These are phyloP conservation scores for Griposia aprilina DNA, from an alignment of 2,888 invertebrate genomes.

Conservation along the genomic window DNA sequence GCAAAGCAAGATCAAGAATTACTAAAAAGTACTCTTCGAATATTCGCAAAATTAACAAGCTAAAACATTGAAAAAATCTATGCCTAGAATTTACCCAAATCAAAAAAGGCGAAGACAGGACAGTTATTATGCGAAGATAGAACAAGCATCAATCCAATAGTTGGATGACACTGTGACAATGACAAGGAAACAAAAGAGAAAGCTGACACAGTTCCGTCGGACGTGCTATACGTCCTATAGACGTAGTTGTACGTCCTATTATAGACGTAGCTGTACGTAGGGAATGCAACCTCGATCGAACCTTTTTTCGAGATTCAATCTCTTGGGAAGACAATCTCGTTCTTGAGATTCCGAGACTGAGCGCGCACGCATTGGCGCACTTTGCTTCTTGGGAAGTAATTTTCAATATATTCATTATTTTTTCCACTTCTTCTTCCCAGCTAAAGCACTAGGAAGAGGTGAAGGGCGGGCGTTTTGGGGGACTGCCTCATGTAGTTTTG, in stretches of 20 bases:
- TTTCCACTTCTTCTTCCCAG: too few species aligned
- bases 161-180: conserved; percentile 58
- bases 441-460: too few species aligned
- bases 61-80: not conserved
- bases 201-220: conserved; percentile 58
- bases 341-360: not conserved
- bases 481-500: too few species aligned
- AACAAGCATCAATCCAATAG: conserved; percentile 63
- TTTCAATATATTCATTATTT: not conserved
- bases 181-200: conserved; percentile 62
- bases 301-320: not conserved
- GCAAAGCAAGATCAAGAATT: not conserved
- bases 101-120: conserved; percentile 24
- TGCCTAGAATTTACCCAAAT: not conserved
- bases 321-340: not conserved
- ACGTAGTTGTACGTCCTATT: conserved; percentile 22
- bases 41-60: not conserved
- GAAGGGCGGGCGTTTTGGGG: too few species aligned
- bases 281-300: not conserved
- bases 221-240: conserved; percentile 34
- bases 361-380: too few species aligned
- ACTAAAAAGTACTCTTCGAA: not conserved
- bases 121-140: conserved; percentile 42
- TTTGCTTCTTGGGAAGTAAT: too few species aligned
- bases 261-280: conserved; percentile 30